These are phyloP conservation scores for Phanerotoma sp. DNA, from an alignment of 2,888 invertebrate genomes.

Conservation along the genomic window DNA sequence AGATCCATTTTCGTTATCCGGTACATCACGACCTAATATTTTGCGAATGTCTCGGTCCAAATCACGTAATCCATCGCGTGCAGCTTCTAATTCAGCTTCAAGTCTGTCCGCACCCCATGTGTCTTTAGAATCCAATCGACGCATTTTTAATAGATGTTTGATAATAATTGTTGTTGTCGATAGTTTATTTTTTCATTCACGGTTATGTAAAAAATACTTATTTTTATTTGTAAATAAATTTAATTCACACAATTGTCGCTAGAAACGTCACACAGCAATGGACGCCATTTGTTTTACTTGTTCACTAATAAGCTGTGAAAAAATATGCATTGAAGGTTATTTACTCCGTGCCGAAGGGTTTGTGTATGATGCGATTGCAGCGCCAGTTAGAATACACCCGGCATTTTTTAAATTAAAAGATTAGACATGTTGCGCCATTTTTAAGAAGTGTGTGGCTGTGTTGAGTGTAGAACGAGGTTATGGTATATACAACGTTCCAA, in stretches of 20 bases:
- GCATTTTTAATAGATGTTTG: slow-evolving; percentile 36
- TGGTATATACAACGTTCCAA: too few relatives aligned
- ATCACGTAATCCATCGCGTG: slow-evolving; percentile 52
- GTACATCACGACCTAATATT: slow-evolving; percentile 54
- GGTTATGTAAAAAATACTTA: slow-evolving; percentile 14
- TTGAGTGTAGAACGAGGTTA: too few relatives aligned
- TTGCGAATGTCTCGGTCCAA: slow-evolving; percentile 54
- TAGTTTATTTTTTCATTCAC: slow-evolving; percentile 6
- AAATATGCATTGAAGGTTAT: too few relatives aligned
- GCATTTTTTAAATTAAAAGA: too few relatives aligned
- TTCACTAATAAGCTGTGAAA: too few relatives aligned
- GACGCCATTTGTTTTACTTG: too few relatives aligned
- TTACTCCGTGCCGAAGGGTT: too few relatives aligned
- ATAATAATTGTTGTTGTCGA: too few relatives aligned
- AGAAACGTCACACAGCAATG: background rate
- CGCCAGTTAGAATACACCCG: too few relatives aligned
- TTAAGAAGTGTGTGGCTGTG: too few relatives aligned
- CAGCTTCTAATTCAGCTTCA: slow-evolving; percentile 53
- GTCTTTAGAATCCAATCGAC: slow-evolving; percentile 50
- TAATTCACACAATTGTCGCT: slow-evolving; percentile 29
- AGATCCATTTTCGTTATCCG: slow-evolving; percentile 52
- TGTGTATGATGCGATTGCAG: too few relatives aligned
- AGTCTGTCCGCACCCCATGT: slow-evolving; percentile 51
- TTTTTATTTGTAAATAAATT: slow-evolving; percentile 8
- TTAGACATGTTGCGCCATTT: too few relatives aligned